Conservation (phyloP, 1,140 invertebrate species). For the Mycetomoellerius zeteki region DNA sequence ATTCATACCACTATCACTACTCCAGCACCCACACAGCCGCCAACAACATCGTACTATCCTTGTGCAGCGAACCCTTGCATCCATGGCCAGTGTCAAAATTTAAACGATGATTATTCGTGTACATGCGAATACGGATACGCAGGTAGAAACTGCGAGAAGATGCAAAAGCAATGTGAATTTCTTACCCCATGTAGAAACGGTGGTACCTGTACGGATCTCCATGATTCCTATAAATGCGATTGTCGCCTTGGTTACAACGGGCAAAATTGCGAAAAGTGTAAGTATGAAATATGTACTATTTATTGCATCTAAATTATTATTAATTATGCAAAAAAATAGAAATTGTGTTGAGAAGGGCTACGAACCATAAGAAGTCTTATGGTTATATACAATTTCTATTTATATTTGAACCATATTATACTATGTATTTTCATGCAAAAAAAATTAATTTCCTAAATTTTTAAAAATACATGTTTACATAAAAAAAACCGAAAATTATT, state of each 20-base stretch:
- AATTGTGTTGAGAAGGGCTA: no score
- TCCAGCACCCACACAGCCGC: constrained; percentile 55
- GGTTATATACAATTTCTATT: no score
- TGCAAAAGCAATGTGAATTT: constrained; percentile 88
- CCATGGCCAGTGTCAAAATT: constrained; percentile 85
- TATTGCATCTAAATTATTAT: background rate
- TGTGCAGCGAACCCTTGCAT: constrained; percentile 82
- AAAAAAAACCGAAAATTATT: constrained; percentile 6
- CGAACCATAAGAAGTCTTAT: no score
- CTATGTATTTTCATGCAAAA: no score
- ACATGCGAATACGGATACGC: constrained; percentile 87
- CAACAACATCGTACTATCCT: constrained; percentile 75
- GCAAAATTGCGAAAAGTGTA: constrained; percentile 92
- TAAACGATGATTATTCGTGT: constrained; percentile 84
- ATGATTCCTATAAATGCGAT: constrained; percentile 90
- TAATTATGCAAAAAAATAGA: background rate
- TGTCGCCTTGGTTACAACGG: constrained; percentile 93
- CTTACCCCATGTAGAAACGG: constrained; percentile 93
- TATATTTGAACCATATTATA: no score
- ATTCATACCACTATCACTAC: constrained; percentile 45
- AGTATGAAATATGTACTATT: constrained; percentile 74
- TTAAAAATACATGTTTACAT: background rate
- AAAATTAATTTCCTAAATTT: background rate
- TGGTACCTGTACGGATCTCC: constrained; percentile 91
- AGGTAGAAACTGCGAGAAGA: constrained; percentile 91